Evolutionary conservation across 1,140 invertebrate genomes (phyloP).

Genomic region (Apis cerana): DNA sequence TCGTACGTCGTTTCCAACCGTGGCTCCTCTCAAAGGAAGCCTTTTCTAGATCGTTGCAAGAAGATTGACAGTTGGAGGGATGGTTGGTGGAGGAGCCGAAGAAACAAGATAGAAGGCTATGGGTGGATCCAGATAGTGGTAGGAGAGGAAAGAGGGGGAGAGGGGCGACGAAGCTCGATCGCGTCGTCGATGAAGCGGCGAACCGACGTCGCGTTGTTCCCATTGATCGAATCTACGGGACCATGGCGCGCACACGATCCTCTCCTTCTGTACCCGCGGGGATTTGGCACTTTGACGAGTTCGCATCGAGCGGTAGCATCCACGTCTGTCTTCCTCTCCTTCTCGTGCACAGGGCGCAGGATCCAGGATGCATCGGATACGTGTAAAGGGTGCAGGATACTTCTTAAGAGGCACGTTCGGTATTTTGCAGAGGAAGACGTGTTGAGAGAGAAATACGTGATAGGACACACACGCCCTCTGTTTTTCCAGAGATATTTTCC

Average conservation of each 20-base stretch:
- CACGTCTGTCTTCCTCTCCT: neutral
- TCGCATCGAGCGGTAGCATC: slow-evolving; percentile 46
- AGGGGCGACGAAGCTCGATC: slow-evolving; percentile 52
- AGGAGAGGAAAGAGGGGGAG: neutral
- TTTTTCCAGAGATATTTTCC: neutral
- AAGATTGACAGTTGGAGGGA: slow-evolving; percentile 36
- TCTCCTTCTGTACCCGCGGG: slow-evolving; percentile 50
- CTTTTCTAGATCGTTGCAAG: slow-evolving; percentile 16
- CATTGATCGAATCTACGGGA: slow-evolving; percentile 61
- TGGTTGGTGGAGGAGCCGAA: neutral
- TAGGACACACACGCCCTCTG: neutral
- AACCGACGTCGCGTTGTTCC: slow-evolving; percentile 55
- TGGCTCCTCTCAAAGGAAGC: slow-evolving; percentile 31
- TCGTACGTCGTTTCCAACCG: slow-evolving; percentile 20
- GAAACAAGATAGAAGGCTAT: slow-evolving; percentile 9
- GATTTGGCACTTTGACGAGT: slow-evolving; percentile 66
- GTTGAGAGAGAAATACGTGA: neutral
- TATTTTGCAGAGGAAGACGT: slow-evolving; percentile 20
- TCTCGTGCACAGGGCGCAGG: neutral
- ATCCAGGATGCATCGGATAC: neutral
- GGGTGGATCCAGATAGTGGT: neutral
- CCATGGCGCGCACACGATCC: slow-evolving; percentile 40
- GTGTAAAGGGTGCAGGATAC: neutral
- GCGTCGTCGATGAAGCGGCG: slow-evolving; percentile 62
- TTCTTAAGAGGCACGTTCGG: slow-evolving; percentile 5